Percentiles rank a stretch among this genome's conserved stretches.
Conservation (phyloP, 2,888 invertebrate genomes). For the Iphiclides podalirius region DNA sequence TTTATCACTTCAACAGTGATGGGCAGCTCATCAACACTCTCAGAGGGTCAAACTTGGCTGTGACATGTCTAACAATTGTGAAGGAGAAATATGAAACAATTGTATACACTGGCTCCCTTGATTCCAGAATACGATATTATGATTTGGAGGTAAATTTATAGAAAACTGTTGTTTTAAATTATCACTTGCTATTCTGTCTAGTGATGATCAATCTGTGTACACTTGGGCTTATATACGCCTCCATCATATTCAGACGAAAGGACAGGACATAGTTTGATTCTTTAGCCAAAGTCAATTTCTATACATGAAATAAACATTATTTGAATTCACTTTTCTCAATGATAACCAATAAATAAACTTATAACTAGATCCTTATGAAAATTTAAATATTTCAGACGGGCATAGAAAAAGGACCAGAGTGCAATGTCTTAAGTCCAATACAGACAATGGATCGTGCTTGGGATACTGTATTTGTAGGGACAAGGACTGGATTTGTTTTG, state of each 20-base stretch:
- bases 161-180: too few species aligned
- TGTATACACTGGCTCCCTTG: constrained; percentile 82
- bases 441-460: constrained; percentile 88
- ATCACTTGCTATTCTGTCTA: too few species aligned
- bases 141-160: constrained; percentile 74
- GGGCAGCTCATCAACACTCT: constrained; percentile 78
- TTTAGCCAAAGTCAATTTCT: too few species aligned
- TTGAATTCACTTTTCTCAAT: too few species aligned
- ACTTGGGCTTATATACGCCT: too few species aligned
- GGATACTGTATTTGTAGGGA: constrained; percentile 86
- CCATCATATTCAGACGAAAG: too few species aligned
- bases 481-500: constrained; percentile 85
- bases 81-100: constrained; percentile 70
- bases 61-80: constrained; percentile 81
- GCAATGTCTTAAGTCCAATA: constrained; percentile 81
- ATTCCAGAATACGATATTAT: constrained; percentile 81
- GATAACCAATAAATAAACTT: too few species aligned
- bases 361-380: too few species aligned
- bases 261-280: too few species aligned
- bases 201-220: too few species aligned
- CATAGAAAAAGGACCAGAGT: constrained; percentile 70
- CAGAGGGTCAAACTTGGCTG: constrained; percentile 79
- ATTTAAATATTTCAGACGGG: constrained; percentile 66
- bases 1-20: constrained; percentile 81
- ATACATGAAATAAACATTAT: too few species aligned